Base-by-base conservation (phyloP, 2,113 vertebrate genomes). In the Agapornis roseicollis region DNA sequence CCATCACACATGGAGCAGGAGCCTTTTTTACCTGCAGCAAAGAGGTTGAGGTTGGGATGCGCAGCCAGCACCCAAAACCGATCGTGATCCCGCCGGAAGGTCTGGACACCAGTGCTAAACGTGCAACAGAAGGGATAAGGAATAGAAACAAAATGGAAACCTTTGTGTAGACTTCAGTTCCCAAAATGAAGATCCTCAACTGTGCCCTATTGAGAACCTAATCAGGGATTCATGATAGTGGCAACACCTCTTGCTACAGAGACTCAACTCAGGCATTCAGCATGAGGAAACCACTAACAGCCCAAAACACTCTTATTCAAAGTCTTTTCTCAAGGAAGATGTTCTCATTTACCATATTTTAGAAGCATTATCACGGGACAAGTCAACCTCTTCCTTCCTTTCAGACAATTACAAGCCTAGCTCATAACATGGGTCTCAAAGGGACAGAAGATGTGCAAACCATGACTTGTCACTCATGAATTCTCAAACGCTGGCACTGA, bases 61-160 rank as follows among this genome's bases (percentile, higher is more conserved):
- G 99, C 99, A 5, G 99, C 99, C 63, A 99, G 95, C 23, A 99
- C 99, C 99, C 99, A 99, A 94, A 99, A 99, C 49, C 99, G 99
- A 93, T 99, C 99, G 1, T 99, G 99, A 94, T 99, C 99, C 53
- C 99, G 96, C 19, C 99, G 98, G 96, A 99, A 99, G 23, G 99
- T 99, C 93, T 99, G 99, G 72, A 99, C 99, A 0, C 99, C 99
- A 1, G 99, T 99, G 90, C 99, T 98, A 72, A 25, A n/a, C 0
- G 27, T 27, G 53, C 17, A 47, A 91, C 60, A 82, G 27, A 8
- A 74, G 78, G 89, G 73, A 44, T 9, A 44, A 73, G 19, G n/a
- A 42, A 58, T 4, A 89, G 18, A 66, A 42, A 90, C 7, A 77
- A 52, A 63, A n/a, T 28, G 27, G 28, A 71, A 58, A 79, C 63